phyloP scores from a whole-genome alignment of 2,888 invertebrate species.

The Torymus auratus region DNA sequence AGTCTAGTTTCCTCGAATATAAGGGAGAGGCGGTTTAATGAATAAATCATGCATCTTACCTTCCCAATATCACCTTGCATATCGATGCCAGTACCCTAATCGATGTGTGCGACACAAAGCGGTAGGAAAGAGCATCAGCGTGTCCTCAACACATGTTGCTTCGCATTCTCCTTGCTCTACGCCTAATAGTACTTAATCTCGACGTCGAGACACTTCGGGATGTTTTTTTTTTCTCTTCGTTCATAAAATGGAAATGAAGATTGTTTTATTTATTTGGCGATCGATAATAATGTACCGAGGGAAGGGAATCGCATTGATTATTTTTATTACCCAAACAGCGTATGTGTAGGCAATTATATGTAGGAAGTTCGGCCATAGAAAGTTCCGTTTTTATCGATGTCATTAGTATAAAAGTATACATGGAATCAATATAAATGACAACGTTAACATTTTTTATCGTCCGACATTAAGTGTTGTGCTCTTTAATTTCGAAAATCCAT shows the following conservation, averaged over 20 bases:
- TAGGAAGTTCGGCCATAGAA: too few relatives aligned
- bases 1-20: too few relatives aligned
- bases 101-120: constrained; percentile 20
- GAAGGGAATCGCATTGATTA: too few relatives aligned
- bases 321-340: too few relatives aligned
- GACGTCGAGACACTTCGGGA: constrained; percentile 25
- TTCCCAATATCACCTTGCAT: constrained; percentile 17
- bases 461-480: too few relatives aligned
- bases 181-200: constrained; percentile 21
- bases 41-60: neutral
- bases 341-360: too few relatives aligned
- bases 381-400: too few relatives aligned
- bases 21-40: neutral
- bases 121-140: constrained; percentile 15
- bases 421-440: too few relatives aligned
- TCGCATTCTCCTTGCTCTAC: constrained; percentile 4
- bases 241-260: neutral
- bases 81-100: constrained; percentile 14
- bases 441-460: too few relatives aligned
- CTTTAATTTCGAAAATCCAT: too few relatives aligned
- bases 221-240: too few relatives aligned
- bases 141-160: constrained; percentile 26
- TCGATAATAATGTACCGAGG: neutral
- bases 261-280: neutral
- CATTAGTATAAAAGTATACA: too few relatives aligned